A percentile compares a stretch with the other conserved stretches of the same genome.
Evolutionary conservation across 2,888 invertebrate genomes (phyloP).

Genomic region (Agonopterix alstromeriana): DNA sequence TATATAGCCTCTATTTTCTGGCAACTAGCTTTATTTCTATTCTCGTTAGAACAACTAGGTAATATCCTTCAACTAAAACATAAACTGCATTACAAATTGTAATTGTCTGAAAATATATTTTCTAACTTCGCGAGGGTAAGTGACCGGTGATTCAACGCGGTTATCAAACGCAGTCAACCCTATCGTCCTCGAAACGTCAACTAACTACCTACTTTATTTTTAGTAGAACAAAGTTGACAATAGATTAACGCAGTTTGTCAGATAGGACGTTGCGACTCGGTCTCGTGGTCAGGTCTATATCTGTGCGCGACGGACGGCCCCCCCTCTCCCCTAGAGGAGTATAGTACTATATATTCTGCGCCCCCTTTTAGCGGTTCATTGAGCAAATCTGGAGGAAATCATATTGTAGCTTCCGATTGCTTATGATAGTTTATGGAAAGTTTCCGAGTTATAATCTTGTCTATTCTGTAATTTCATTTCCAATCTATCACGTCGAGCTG

Average conservation of each 20-base stretch:
- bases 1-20: too few species aligned
- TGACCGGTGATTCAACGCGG: slow-evolving; percentile 52
- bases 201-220: slow-evolving; percentile 12
- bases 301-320: slow-evolving; percentile 30
- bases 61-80: too few species aligned
- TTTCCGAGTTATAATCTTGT: too few species aligned
- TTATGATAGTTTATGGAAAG: too few species aligned
- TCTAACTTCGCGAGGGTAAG: slow-evolving; percentile 53
- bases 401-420: too few species aligned
- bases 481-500: too few species aligned
- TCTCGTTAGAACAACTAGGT: too few species aligned
- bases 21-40: too few species aligned
- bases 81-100: background rate
- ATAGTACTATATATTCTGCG: slow-evolving; percentile 49
- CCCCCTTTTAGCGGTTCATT: slow-evolving; percentile 27
- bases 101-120: slow-evolving; percentile 42
- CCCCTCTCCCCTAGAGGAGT: slow-evolving; percentile 18
- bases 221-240: slow-evolving; percentile 10
- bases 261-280: slow-evolving; percentile 13
- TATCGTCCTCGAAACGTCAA: slow-evolving; percentile 1
- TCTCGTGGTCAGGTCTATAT: slow-evolving; percentile 33
- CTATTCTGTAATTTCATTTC: too few species aligned
- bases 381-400: slow-evolving; percentile 6
- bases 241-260: slow-evolving; percentile 5
- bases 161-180: background rate